Evolutionary conservation across 2,888 invertebrate genomes (phyloP).

Genomic region (Melinopterus prodromus): DNA sequence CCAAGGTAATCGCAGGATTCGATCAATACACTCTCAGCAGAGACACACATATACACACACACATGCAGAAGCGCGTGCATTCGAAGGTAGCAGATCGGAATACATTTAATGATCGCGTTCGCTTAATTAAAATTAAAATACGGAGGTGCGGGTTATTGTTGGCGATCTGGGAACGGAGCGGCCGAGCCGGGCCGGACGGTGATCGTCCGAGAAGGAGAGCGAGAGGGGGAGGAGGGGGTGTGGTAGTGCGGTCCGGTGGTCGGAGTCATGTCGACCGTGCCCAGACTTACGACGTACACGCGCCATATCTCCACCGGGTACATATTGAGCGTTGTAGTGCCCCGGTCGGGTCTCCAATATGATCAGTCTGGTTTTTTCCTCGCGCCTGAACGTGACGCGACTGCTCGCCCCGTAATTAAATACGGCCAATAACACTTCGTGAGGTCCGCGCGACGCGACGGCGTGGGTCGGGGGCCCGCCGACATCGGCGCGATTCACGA

Average conservation of each 20-base stretch:
- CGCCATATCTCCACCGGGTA: constrained; percentile 50
- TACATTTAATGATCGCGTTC: constrained; percentile 57
- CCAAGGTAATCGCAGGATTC: constrained; percentile 57
- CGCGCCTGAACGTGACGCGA: constrained; percentile 45
- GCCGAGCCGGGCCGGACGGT: constrained; percentile 19
- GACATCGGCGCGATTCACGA: constrained; percentile 60
- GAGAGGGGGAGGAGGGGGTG: constrained; percentile 20
- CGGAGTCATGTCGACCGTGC: constrained; percentile 40
- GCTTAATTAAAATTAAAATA: constrained; percentile 60
- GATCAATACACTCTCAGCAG: constrained; percentile 52
- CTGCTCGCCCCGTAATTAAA: constrained; percentile 46
- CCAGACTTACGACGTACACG: constrained; percentile 52
- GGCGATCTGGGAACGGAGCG: constrained; percentile 6
- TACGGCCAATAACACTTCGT: constrained; percentile 48
- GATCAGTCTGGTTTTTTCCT: constrained; percentile 48
- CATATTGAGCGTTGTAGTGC: constrained; percentile 50
- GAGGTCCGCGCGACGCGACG: constrained; percentile 43
- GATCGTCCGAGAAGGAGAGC: constrained; percentile 22
- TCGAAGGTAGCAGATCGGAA: constrained; percentile 28
- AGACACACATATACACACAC: constrained; percentile 16
- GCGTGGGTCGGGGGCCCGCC: constrained; percentile 51
- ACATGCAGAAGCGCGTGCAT: not conserved
- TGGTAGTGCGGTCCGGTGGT: constrained; percentile 32
- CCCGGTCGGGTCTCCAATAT: constrained; percentile 42
- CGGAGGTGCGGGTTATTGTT: constrained; percentile 32